phyloP scores from a whole-genome alignment of 1,140 invertebrate genomes.

The Ostrea edulis region DNA sequence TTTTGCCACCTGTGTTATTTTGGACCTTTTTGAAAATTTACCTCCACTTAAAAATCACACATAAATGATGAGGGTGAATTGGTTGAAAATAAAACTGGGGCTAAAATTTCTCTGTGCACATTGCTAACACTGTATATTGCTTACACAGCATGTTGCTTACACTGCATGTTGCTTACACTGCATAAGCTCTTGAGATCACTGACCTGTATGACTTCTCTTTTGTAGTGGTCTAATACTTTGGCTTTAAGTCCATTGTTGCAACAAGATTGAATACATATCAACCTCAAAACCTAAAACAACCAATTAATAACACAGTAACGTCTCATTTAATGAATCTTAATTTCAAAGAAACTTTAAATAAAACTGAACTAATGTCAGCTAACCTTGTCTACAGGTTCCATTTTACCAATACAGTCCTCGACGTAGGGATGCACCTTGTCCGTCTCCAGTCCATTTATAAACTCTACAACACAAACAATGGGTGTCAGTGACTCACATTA shows the following conservation, averaged over 20 bases:
- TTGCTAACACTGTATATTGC: too few species aligned
- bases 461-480: constrained; percentile 81
- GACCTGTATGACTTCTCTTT: constrained; percentile 88
- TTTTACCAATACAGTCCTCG: constrained; percentile 93
- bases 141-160: too few species aligned
- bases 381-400: constrained; percentile 88
- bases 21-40: too few species aligned
- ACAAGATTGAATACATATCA: constrained; percentile 86
- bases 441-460: constrained; percentile 93
- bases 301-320: background rate
- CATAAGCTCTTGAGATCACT: background rate
- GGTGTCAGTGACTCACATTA: too few species aligned
- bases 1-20: too few species aligned
- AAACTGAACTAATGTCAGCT: background rate
- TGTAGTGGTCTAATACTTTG: constrained; percentile 95
- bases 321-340: background rate
- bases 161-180: too few species aligned
- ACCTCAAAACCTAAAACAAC: constrained; percentile 84
- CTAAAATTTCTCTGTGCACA: too few species aligned
- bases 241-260: constrained; percentile 91
- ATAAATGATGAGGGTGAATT: too few species aligned
- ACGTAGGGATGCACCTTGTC: constrained; percentile 93
- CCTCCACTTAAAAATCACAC: too few species aligned
- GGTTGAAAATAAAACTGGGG: too few species aligned
- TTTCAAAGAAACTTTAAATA: too few species aligned